Evolutionary conservation across 2,113 vertebrate genomes (phyloP), one percentile per base, ranked within the genome.

Genomic region (Podocnemis expansa): DNA sequence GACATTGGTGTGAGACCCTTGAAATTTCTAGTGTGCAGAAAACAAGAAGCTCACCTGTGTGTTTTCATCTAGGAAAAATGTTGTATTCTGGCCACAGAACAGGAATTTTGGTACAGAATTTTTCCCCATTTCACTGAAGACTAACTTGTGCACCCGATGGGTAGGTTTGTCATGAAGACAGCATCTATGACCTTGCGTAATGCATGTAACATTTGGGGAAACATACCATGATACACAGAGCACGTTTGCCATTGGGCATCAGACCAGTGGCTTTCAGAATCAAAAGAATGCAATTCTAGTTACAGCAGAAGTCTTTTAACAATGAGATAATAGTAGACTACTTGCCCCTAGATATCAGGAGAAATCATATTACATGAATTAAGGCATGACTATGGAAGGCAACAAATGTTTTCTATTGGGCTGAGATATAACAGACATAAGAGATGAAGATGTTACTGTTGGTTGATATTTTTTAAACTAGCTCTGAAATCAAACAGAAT

Each of bases 221-320:
- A 22, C 38, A 24, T 13, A 41, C 21, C 12, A 9, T 11, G 38
- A 75, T 6, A 43, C 24, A 75, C 10, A 14, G 24, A 45, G 22
- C 6, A 45, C 14, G 76, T 19, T 51, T 90, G 31, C 0, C 41
- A 51, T 78, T 91, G 76, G 82, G 45, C 1, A 45, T 70, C 9
- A 52, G 17, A 82, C 3, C 8, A 84, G 43, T 9, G 73, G 55
- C 81, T 17, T 67, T 25, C 7, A 83, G 22, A 83, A 80, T 2
- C 75, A 22, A 41, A 85, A n/a, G 1, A 14, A 11, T 0, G 6
- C 0, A 17, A 70, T 2, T 81, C 82, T n/a, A 31, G 16, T 17
- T 45, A 84, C 86, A 10, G 12, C 83, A 55, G 2, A 75, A 82
- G 1, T 67, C 0, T 2, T 85, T 89, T 78, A 38, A 43, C 70